phyloP scores from a whole-genome alignment of 2,797 vertebrate genomes.

The Tenualosa thibaudeaui region DNA sequence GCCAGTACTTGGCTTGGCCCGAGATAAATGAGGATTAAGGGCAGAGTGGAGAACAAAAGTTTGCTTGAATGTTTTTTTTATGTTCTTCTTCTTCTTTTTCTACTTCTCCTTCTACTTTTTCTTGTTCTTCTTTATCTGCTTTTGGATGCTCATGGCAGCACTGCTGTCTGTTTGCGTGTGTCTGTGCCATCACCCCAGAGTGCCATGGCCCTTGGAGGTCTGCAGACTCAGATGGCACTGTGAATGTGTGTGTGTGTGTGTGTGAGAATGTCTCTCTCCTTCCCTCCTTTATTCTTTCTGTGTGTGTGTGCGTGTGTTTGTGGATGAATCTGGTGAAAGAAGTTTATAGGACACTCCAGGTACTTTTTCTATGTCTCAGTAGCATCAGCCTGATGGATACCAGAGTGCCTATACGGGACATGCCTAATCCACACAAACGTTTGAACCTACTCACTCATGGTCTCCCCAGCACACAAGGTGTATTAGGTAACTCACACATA shows the following conservation, averaged over 20 bases:
- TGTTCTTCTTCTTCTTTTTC: conserved; percentile 24
- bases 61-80: conserved; percentile 32
- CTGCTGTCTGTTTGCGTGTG: conserved; percentile 35
- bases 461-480: neutral
- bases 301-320: conserved; percentile 33
- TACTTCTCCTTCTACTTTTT: conserved; percentile 41
- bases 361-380: neutral
- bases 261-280: conserved; percentile 29
- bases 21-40: conserved; percentile 20
- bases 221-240: conserved; percentile 40
- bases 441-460: neutral
- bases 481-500: neutral
- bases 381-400: neutral
- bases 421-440: neutral
- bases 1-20: neutral
- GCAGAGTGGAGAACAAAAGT: conserved; percentile 3
- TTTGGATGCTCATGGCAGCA: conserved; percentile 40
- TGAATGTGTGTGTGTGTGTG: conserved; percentile 26
- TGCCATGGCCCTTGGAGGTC: conserved; percentile 27
- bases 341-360: neutral
- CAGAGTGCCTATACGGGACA: neutral
- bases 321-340: neutral
- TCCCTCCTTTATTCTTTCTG: neutral
- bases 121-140: neutral
- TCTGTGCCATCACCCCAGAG: conserved; percentile 33